Conservation (phyloP, 2,797 vertebrate genomes). For the Mastacembelus armatus region DNA sequence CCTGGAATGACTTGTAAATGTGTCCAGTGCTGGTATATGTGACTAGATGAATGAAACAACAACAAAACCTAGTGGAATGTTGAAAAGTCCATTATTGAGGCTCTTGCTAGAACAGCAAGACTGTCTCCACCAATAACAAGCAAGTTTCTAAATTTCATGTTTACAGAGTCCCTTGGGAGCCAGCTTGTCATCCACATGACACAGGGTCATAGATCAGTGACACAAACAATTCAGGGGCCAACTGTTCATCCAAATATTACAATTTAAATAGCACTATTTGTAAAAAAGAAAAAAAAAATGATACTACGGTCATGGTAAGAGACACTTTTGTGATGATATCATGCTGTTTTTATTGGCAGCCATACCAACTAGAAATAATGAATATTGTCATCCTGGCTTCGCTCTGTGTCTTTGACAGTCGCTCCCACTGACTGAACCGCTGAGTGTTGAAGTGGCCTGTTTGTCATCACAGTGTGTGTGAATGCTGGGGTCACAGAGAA, state of each 20-base stretch:
- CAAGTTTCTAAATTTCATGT: conserved; percentile 32
- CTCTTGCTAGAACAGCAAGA: neutral
- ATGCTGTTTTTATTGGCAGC: conserved; percentile 50
- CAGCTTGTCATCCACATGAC: conserved; percentile 30
- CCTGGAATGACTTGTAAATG: conserved; percentile 44
- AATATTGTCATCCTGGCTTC: conserved; percentile 53
- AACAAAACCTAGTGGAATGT: conserved; percentile 8
- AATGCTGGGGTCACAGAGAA: conserved; percentile 60
- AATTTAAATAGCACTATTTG: conserved; percentile 1
- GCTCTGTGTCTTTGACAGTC: conserved; percentile 45
- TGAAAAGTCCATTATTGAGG: conserved; percentile 12
- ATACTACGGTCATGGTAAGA: conserved; percentile 12
- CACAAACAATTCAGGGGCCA: conserved; percentile 14
- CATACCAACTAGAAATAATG: conserved; percentile 43
- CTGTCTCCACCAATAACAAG: conserved; percentile 3
- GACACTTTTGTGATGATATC: conserved; percentile 24
- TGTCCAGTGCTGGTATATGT: conserved; percentile 15
- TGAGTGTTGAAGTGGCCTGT: conserved; percentile 65
- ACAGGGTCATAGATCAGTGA: conserved; percentile 23
- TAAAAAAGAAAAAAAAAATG: conserved; percentile 36
- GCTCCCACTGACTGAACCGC: conserved; percentile 60
- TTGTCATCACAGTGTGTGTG: conserved; percentile 74
- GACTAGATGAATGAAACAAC: conserved; percentile 5
- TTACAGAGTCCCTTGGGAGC: conserved; percentile 28
- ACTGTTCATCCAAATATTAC: conserved; percentile 21